Percentiles rank a stretch among this genome's conserved stretches.
Conservation (phyloP, 1,140 invertebrate species). For the honey bee (Apis mellifera) region DNA sequence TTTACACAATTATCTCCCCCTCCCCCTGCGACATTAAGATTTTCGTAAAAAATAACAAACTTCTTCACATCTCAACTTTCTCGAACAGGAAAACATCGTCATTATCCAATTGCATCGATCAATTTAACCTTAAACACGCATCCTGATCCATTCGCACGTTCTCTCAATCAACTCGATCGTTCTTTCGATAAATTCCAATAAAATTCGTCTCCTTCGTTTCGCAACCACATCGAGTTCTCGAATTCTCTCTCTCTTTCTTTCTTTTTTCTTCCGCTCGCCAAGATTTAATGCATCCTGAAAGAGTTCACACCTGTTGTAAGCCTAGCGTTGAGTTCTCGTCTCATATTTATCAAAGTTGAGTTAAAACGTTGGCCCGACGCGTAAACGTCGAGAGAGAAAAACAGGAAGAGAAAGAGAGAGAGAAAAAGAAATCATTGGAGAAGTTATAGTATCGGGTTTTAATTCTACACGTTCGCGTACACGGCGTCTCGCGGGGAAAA, state of each 20-base stretch:
- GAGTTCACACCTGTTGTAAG: conserved; percentile 32
- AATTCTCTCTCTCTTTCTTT: background rate
- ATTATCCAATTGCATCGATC: too few relatives aligned
- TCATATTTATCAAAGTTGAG: conserved; percentile 40
- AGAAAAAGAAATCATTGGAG: background rate
- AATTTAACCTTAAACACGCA: background rate
- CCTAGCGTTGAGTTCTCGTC: background rate
- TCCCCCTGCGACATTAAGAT: too few relatives aligned
- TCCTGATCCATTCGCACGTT: too few relatives aligned
- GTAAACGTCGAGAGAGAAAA: conserved; percentile 17
- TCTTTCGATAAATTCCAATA: background rate
- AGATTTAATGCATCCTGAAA: conserved; percentile 42
- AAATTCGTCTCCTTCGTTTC: background rate
- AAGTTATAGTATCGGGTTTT: conserved; percentile 51
- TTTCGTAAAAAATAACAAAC: too few relatives aligned
- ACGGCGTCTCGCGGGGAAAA: background rate
- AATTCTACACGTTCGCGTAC: conserved; percentile 43
- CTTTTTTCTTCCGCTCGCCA: background rate
- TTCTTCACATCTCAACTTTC: too few relatives aligned
- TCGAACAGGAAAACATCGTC: too few relatives aligned
- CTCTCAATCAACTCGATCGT: background rate
- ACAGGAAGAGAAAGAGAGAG: background rate
- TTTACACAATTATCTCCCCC: too few relatives aligned
- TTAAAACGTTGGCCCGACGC: conserved; percentile 14
- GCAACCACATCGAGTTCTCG: background rate